phyloP scores from a whole-genome alignment of 2,113 vertebrate genomes.

The Macrotus californicus region DNA sequence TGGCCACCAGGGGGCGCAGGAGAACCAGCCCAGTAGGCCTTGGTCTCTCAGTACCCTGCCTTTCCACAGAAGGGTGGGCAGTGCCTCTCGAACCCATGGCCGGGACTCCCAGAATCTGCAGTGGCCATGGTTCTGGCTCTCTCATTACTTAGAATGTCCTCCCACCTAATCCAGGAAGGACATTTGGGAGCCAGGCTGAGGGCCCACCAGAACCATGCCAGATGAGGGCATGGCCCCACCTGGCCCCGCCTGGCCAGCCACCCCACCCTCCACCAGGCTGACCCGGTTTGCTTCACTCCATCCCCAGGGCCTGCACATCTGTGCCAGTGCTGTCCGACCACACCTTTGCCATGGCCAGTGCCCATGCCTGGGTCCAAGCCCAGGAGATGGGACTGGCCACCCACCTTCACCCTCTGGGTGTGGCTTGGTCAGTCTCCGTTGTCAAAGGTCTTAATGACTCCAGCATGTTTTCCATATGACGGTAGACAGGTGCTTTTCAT shows the following conservation, averaged over 20 bases:
- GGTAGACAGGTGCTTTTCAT: neutral
- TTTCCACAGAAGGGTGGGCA: neutral
- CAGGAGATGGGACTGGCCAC: neutral
- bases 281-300: neutral
- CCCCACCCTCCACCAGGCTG: neutral
- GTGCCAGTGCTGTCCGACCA: constrained; percentile 35
- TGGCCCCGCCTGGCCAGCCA: neutral
- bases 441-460: constrained; percentile 56
- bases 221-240: neutral
- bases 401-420: constrained; percentile 44
- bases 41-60: neutral
- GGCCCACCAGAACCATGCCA: neutral
- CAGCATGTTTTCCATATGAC: neutral
- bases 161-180: no score
- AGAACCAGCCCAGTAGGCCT: constrained; percentile 55
- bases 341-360: neutral
- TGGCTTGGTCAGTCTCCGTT: constrained; percentile 35
- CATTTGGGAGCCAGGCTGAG: neutral
- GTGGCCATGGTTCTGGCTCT: neutral
- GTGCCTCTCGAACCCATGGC: neutral
- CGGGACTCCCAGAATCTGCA: neutral
- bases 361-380: constrained; percentile 22
- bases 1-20: constrained; percentile 74
- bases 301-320: neutral
- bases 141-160: neutral